phyloP scores from a whole-genome alignment of 2,113 vertebrate species.

The Zootoca vivipara region DNA sequence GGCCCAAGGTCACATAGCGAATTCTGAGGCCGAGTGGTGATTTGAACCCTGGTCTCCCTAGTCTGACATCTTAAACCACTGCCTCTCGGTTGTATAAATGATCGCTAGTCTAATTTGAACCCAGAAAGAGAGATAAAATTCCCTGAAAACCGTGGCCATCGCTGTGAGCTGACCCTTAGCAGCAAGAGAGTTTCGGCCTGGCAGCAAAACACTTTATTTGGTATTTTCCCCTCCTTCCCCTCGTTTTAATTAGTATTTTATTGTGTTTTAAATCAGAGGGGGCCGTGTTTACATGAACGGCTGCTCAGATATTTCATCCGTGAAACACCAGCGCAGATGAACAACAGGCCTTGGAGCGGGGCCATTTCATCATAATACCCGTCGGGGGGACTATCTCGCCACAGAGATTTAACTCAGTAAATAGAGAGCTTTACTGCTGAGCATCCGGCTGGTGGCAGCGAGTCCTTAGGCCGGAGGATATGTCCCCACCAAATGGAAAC shows the following conservation, averaged over 20 bases:
- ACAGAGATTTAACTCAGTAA: not conserved
- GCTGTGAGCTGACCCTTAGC: not conserved
- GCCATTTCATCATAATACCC: not conserved
- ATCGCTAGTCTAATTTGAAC: not conserved
- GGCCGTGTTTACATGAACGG: not conserved
- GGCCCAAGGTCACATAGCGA: no score
- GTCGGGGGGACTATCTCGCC: no score
- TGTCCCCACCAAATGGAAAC: not conserved
- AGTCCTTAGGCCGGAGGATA: no score
- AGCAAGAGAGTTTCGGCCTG: not conserved
- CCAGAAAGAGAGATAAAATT: not conserved
- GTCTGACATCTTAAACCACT: no score
- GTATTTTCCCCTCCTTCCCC: not conserved
- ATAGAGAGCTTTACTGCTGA: not conserved
- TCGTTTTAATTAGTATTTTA: conserved; percentile 9
- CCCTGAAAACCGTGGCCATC: not conserved
- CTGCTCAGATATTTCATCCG: not conserved
- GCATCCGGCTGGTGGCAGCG: not conserved
- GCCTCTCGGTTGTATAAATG: not conserved
- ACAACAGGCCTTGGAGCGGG: not conserved
- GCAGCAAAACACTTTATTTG: not conserved
- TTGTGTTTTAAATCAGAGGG: conserved; percentile 16
- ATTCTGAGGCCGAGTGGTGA: no score
- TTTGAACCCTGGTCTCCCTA: no score
- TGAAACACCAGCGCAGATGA: not conserved